Base-by-base conservation (phyloP, 2,113 vertebrate genomes). In the Silurus meridionalis region DNA sequence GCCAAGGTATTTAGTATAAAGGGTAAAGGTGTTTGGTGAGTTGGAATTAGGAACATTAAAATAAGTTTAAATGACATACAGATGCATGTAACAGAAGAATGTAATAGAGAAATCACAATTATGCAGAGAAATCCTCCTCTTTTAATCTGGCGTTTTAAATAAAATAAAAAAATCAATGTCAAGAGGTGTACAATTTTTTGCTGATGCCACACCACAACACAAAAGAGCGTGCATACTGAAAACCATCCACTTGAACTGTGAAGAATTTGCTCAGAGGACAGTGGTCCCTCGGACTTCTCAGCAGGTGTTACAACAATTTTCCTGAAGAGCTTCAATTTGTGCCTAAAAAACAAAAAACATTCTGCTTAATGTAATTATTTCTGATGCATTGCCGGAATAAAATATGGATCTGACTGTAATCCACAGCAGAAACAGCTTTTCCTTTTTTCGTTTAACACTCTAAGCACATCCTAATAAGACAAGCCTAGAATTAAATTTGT, bases 321-420 rank as follows among this genome's bases (percentile, higher is more conserved):
- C 11, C 28, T 61, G 8, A 80, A 80, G 78, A 61, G 78, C 78
- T 21, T 61, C 55, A 80, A 60, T 80, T 60, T 80, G 57, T 46
- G 78, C 28, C 28, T 19, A 15, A 80, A 80, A 25, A 37, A 15
- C 7, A 78, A 10, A 61, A 61, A 61, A 10, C 57, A 6, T 80
- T 46, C 57, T 60, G 25, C 8, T 80, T 17, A 48, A 80, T 19
- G 8, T 21, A 80, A 60, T 60, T 21, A 8, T 37, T 80, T 80
- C 28, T 61, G 17, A 60, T 21, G 8, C 8, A 21, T 80, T 6
- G 25, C 5, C 1, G 14, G 14, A 28, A 58, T 37, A 79, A 25
- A 5, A 53, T 53, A 15, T 53, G 74, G 13, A 17, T 28, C 37
- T 48, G 1, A 72, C 17, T 72, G 7, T 3, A 72, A 10, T 6